phyloP scores from a whole-genome alignment of 2,797 vertebrate genomes.

The Coregonus sp. region DNA sequence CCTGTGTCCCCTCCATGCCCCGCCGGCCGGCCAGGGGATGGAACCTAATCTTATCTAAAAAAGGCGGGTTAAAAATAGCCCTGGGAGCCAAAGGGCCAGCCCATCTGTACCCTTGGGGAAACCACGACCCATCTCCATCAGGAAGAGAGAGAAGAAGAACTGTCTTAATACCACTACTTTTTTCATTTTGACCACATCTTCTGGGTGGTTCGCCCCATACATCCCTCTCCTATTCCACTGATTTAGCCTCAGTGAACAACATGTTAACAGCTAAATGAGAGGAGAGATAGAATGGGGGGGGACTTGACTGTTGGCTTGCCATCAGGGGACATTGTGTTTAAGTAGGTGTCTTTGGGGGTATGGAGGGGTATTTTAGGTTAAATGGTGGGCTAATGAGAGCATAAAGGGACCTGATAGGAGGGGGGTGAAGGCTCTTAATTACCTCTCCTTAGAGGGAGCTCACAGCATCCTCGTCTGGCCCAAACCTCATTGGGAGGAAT shows the following conservation, averaged over 20 bases:
- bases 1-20: constrained; percentile 37
- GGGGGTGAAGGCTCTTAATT: constrained; percentile 2
- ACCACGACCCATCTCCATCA: constrained; percentile 26
- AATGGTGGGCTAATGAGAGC: background rate
- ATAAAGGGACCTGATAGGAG: background rate
- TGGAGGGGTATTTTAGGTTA: constrained; percentile 10
- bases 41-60: constrained; percentile 70
- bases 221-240: background rate
- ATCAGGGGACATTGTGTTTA: constrained; percentile 4
- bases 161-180: background rate
- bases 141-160: background rate
- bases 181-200: background rate
- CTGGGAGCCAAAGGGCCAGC: constrained; percentile 43
- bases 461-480: background rate
- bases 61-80: constrained; percentile 62
- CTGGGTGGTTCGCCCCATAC: background rate
- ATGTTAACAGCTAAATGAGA: background rate
- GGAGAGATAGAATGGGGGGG: background rate
- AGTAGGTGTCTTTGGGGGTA: constrained; percentile 8
- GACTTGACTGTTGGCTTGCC: background rate
- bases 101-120: constrained; percentile 40
- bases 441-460: constrained; percentile 8
- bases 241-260: background rate
- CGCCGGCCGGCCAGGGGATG: constrained; percentile 28
- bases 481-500: background rate